These are phyloP conservation scores for Orchestia grillus DNA, from an alignment of 1,140 invertebrate species.

Conservation along the genomic window DNA sequence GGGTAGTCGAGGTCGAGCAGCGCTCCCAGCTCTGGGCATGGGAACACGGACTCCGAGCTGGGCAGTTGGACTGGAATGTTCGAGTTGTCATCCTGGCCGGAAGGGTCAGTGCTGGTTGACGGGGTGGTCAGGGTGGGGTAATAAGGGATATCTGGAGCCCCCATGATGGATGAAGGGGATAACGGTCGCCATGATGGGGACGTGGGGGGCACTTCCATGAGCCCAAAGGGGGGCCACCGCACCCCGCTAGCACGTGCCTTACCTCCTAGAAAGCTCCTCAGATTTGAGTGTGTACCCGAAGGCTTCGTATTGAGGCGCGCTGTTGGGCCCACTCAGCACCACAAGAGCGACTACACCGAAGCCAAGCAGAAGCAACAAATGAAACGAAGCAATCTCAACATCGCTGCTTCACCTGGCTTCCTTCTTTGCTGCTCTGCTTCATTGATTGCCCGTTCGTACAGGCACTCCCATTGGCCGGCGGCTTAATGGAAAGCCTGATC, in stretches of 20 bases:
- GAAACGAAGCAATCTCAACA: constrained; percentile 65
- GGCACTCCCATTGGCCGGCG: background rate
- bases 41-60: constrained; percentile 18
- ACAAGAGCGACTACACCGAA: constrained; percentile 41
- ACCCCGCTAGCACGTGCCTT: constrained; percentile 1
- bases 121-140: constrained; percentile 57
- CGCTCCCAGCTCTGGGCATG: background rate
- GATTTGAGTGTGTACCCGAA: background rate
- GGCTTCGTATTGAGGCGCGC: constrained; percentile 52
- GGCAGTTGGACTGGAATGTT: background rate
- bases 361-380: constrained; percentile 57
- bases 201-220: constrained; percentile 44
- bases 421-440: constrained; percentile 59
- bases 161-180: constrained; percentile 8
- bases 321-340: constrained; percentile 43
- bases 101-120: background rate
- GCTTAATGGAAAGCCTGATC: constrained; percentile 4
- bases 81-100: background rate
- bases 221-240: constrained; percentile 43
- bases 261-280: constrained; percentile 2
- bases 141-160: constrained; percentile 1
- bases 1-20: constrained; percentile 38
- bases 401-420: constrained; percentile 62
- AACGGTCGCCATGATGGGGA: constrained; percentile 20
- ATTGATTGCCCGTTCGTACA: background rate